Evolutionary conservation across 2,113 vertebrate genomes (phyloP).

Genomic region (Laticauda colubrina): DNA sequence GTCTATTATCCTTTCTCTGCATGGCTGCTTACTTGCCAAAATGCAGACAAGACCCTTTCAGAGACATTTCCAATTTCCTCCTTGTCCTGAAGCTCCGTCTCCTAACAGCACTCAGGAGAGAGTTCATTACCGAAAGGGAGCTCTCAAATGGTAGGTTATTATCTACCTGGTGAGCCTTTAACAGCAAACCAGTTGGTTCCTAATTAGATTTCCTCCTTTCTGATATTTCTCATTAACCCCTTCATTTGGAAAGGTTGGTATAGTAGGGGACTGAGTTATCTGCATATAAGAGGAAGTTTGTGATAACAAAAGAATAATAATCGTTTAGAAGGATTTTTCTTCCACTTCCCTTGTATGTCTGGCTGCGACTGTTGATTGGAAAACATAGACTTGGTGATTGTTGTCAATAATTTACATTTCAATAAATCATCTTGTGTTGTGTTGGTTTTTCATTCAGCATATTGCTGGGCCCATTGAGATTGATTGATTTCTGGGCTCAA

Average conservation of each 20-base stretch:
- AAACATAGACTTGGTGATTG: background rate
- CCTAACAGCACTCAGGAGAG: conserved; percentile 33
- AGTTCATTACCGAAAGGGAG: conserved; percentile 35
- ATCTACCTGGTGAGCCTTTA: conserved; percentile 58
- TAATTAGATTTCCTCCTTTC: conserved; percentile 58
- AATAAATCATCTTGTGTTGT: conserved; percentile 1
- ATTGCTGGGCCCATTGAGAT: background rate
- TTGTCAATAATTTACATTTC: conserved; percentile 26
- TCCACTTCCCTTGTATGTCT: background rate
- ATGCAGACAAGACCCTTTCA: conserved; percentile 1
- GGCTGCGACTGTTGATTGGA: conserved; percentile 19
- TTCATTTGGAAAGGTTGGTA: conserved; percentile 38
- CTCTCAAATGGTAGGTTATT: conserved; percentile 48
- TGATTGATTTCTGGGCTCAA: background rate
- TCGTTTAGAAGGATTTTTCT: conserved; percentile 23
- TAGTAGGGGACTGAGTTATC: background rate
- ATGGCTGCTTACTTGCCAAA: conserved; percentile 36
- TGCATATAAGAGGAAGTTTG: conserved; percentile 36
- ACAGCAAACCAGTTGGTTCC: conserved; percentile 58
- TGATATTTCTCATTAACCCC: conserved; percentile 49
- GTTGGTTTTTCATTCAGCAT: conserved; percentile 14
- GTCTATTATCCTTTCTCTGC: conserved; percentile 22
- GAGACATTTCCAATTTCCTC: background rate
- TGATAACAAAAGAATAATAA: conserved; percentile 4
- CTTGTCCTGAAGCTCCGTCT: conserved; percentile 35